phyloP scores from a whole-genome alignment of 2,888 invertebrate genomes.

The Tortricodes alternella region DNA sequence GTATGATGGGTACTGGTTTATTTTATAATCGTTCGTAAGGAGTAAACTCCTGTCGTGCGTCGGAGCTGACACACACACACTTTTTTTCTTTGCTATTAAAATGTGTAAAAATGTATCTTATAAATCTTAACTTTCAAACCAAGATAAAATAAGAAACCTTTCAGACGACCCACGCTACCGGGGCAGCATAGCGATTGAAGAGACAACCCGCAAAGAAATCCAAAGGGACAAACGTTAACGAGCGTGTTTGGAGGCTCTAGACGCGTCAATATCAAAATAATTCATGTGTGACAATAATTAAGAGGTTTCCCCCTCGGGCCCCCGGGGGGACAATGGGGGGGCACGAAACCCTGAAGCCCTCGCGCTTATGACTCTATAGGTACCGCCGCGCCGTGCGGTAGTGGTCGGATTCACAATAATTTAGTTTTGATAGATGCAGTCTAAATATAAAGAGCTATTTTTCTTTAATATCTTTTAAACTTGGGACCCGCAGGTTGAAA shows the following conservation, averaged over 20 bases:
- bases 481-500: too few species aligned
- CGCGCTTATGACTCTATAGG: constrained; percentile 44
- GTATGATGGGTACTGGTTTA: too few species aligned
- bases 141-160: not conserved
- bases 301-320: constrained; percentile 56
- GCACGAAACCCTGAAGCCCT: constrained; percentile 49
- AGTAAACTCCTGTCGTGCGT: too few species aligned
- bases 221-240: constrained; percentile 40
- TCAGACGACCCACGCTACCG: constrained; percentile 8
- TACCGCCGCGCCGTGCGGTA: constrained; percentile 42
- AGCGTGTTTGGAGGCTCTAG: constrained; percentile 39
- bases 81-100: not conserved
- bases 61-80: too few species aligned
- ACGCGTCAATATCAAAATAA: constrained; percentile 75
- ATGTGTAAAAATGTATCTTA: too few species aligned
- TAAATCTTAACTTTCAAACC: not conserved
- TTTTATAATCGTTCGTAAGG: too few species aligned
- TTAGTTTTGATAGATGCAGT: constrained; percentile 31
- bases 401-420: constrained; percentile 47
- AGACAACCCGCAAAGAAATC: constrained; percentile 38
- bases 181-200: constrained; percentile 27
- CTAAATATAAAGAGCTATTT: too few species aligned
- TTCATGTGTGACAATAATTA: constrained; percentile 80
- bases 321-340: constrained; percentile 46
- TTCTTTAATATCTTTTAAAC: too few species aligned